Percentiles rank a stretch among this genome's conserved stretches.
phyloP scores from a whole-genome alignment of 2,888 invertebrate species.

The Drosophila subquinaria region DNA sequence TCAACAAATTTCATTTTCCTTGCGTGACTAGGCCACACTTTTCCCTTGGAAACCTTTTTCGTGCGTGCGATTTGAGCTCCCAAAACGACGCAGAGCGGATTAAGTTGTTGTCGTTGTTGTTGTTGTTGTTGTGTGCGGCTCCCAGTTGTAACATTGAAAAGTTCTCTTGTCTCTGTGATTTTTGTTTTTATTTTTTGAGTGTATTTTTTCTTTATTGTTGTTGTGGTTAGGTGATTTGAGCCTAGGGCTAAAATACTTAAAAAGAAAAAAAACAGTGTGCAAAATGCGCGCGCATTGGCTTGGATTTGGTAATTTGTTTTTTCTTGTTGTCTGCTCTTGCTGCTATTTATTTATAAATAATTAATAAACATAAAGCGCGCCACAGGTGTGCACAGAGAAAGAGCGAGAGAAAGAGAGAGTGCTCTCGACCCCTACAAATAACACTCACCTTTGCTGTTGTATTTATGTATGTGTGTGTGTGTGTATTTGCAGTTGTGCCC shows the following conservation, averaged over 20 bases:
- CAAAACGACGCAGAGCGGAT: conserved; percentile 43
- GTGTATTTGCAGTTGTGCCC: conserved; percentile 21
- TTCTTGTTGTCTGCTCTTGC: conserved; percentile 33
- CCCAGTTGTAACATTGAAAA: conserved; percentile 58
- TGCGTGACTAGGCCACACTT: conserved; percentile 53
- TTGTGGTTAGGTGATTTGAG: conserved; percentile 27
- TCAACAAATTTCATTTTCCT: conserved; percentile 16
- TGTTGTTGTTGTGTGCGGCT: conserved; percentile 19
- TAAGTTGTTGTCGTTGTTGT: conserved; percentile 14
- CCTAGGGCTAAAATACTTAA: conserved; percentile 31
- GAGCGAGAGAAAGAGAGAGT: conserved; percentile 31
- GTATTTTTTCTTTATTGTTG: conserved; percentile 4
- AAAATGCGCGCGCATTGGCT: conserved; percentile 41
- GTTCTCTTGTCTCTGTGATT: conserved; percentile 29
- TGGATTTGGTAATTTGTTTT: conserved; percentile 15
- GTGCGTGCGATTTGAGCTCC: conserved; percentile 42
- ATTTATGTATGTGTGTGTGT: conserved; percentile 32
- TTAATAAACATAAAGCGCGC: conserved; percentile 77
- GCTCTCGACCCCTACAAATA: conserved; percentile 30
- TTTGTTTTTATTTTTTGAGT: conserved; percentile 7
- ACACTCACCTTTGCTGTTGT: conserved; percentile 40
- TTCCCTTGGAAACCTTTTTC: conserved; percentile 16
- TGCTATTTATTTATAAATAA: conserved; percentile 70
- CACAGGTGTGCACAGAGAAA: conserved; percentile 71
- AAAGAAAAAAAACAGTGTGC: conserved; percentile 13